phyloP scores from a whole-genome alignment of 2,113 vertebrate genomes.

The Alethe diademata region DNA sequence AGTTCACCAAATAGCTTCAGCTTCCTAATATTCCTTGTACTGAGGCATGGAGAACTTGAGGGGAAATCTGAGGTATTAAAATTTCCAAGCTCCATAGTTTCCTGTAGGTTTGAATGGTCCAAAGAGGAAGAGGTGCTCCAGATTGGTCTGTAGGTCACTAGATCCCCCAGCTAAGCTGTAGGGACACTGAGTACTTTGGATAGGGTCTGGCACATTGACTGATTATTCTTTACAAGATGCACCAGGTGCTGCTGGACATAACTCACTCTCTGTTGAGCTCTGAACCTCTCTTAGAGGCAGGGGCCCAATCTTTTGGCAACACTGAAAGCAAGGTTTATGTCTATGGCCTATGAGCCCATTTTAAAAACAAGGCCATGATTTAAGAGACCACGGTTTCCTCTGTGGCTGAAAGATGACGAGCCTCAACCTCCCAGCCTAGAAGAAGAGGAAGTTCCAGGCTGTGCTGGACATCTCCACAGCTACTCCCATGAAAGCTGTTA shows the following conservation, averaged over 20 bases:
- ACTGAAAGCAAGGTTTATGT: neutral
- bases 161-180: neutral
- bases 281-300: neutral
- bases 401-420: neutral
- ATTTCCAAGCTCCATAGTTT: neutral
- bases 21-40: neutral
- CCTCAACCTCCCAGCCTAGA: neutral
- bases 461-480: neutral
- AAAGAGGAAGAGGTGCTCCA: neutral
- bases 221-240: neutral
- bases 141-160: neutral
- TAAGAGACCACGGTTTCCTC: neutral
- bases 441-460: neutral
- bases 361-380: neutral
- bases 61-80: neutral
- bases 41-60: neutral
- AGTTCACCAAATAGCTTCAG: neutral
- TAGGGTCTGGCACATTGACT: fast-evolving
- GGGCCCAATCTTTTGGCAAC: neutral
- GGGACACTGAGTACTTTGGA: neutral
- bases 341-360: neutral
- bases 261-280: fast-evolving
- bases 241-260: neutral
- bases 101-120: neutral
- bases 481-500: neutral